Evolutionary conservation across 2,797 vertebrate species (phyloP), one percentile per base, ranked within the genome.

Genomic region (Paratrypauchen microcephalus): DNA sequence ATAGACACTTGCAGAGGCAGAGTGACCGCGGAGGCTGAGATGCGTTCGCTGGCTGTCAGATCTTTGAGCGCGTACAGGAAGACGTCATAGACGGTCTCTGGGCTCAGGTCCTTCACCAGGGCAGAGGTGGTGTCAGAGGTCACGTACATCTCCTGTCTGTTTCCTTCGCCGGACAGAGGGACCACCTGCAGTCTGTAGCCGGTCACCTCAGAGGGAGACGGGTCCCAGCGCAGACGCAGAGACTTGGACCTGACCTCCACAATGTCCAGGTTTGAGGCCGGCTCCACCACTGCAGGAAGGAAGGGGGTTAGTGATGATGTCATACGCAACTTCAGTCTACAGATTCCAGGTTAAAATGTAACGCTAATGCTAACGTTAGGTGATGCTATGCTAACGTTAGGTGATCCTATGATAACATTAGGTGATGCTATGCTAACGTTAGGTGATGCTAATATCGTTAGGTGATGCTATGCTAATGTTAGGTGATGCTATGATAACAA

Each of bases 31-130:
- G 96, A 92, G 76, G 89, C 70, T 0, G 77, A 85, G 79, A 95
- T 11, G 0, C 96, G 91, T 64, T 97, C 96, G 52, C 98, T 99
- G 72, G 96, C 91, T 6, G 83, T 93, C 80, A 97, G 82, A 32
- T 95, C 95, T 77, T 90, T 96, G 89, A 97, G 90, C 47, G 97
- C 95, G 30, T 92, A 96, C 77, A 99, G 82, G 39, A 89, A 95
- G 76, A 99, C 94, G 84, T 97, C 93, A 74, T 99, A 99, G 66
- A 95, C 91, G 0, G 94, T 97, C 76, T 98, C 95, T 6, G 97
- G 93, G 58, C 92, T 93, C 45, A 99, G 95, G 75, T 97, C 95
- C 56, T 93, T 91, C 55, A 97, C 93, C 65, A 92, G 93, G 64
- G 94, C 92, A 0, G 86, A 92, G 58, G 93, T 96, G 56, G 95